phyloP scores from a whole-genome alignment of 2,113 vertebrate genomes.

The Grallaria varia region DNA sequence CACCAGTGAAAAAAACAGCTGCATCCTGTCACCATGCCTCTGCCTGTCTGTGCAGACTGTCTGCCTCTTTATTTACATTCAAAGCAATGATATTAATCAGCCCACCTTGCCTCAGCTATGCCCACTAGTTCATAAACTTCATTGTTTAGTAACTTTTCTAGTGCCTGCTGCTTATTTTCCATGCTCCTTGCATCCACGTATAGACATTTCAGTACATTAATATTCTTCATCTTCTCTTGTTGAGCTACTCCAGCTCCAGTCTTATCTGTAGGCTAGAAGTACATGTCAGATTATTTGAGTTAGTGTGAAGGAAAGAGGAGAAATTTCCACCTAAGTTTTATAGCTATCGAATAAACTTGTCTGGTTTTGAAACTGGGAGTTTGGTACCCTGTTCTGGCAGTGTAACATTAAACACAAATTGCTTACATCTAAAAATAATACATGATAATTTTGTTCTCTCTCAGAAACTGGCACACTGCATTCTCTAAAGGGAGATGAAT shows the following conservation, averaged over 20 bases:
- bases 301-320: too few species aligned
- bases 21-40: neutral
- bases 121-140: neutral
- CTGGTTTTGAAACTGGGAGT: neutral
- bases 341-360: neutral
- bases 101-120: neutral
- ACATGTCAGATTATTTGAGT: neutral
- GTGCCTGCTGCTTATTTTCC: conserved; percentile 22
- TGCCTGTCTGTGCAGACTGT: neutral
- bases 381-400: neutral
- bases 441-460: neutral
- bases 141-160: neutral
- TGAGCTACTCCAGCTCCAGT: neutral
- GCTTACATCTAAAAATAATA: conserved; percentile 38
- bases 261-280: neutral
- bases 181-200: neutral
- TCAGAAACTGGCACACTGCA: neutral
- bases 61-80: neutral
- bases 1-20: neutral
- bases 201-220: neutral
- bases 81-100: neutral
- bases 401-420: neutral
- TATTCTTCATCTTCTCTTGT: conserved; percentile 14
- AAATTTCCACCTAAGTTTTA: conserved; percentile 1
- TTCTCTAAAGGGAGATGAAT: conserved; percentile 18